These are phyloP conservation scores for Lobophora halterata DNA, from an alignment of 2,888 invertebrate genomes.

Conservation along the genomic window DNA sequence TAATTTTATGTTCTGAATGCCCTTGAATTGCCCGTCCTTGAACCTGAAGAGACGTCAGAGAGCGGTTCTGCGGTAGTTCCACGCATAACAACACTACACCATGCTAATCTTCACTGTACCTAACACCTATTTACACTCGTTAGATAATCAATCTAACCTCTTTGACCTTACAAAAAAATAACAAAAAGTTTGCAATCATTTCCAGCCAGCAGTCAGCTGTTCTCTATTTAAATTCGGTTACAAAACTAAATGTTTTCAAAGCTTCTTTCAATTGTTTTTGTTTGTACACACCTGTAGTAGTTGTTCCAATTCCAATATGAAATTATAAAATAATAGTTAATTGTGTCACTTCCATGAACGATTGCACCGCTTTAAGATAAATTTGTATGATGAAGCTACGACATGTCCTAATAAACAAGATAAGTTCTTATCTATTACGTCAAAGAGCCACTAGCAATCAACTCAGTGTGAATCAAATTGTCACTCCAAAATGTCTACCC, in stretches of 20 bases:
- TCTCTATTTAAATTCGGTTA: no score
- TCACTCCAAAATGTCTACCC: slow-evolving; percentile 65
- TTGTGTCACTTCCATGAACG: slow-evolving; percentile 42
- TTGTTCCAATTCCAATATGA: not conserved
- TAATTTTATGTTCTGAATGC: slow-evolving; percentile 38
- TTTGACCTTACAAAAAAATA: slow-evolving; percentile 45
- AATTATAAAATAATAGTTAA: slow-evolving; percentile 7
- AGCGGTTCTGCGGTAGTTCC: slow-evolving; percentile 37
- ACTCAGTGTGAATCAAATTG: slow-evolving; percentile 65
- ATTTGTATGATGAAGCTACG: slow-evolving; percentile 30
- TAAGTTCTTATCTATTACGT: slow-evolving; percentile 71
- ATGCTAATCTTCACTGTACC: slow-evolving; percentile 16
- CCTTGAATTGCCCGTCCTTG: slow-evolving; percentile 73
- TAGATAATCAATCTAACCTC: slow-evolving; percentile 69
- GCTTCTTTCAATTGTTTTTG: slow-evolving; percentile 3
- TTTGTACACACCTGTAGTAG: slow-evolving; percentile 14
- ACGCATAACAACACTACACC: slow-evolving; percentile 4
- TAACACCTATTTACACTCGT: slow-evolving; percentile 33
- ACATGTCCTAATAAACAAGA: slow-evolving; percentile 53
- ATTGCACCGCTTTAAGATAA: slow-evolving; percentile 42
- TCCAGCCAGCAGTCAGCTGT: no score
- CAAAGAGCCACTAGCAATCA: slow-evolving; percentile 52
- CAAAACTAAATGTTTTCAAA: no score
- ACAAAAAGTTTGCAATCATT: slow-evolving; percentile 12
- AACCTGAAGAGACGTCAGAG: slow-evolving; percentile 49